Evolutionary conservation across 2,797 vertebrate species (phyloP).

Genomic region (Falco naumanni): DNA sequence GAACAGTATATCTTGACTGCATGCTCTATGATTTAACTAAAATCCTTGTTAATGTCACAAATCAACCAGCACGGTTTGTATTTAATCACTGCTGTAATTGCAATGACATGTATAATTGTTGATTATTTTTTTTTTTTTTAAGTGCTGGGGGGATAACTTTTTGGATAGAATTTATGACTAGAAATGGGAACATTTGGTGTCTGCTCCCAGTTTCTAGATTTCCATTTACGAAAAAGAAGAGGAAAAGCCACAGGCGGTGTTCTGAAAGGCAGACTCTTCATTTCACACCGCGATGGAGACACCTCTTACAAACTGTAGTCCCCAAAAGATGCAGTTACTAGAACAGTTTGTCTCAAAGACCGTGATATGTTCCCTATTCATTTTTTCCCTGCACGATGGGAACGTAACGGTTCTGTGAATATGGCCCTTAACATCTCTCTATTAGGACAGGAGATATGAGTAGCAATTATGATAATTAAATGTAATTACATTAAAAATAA

Average conservation of each 20-base stretch:
- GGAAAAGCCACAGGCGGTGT: not conserved
- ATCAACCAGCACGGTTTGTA: not conserved
- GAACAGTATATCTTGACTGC: not conserved
- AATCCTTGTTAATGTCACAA: not conserved
- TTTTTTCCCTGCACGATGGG: not conserved
- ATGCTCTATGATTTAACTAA: not conserved
- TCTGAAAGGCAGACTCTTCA: not conserved
- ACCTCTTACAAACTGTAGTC: not conserved
- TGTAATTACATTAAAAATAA: constrained; percentile 80
- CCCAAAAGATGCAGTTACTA: not conserved
- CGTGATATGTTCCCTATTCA: not conserved
- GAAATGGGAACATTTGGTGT: not conserved
- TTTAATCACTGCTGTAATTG: not conserved
- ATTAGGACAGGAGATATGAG: constrained; percentile 69
- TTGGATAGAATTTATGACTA: not conserved
- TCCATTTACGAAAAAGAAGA: not conserved
- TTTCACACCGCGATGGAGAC: not conserved
- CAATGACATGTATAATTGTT: not conserved
- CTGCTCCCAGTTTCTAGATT: not conserved
- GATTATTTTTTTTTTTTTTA: not conserved
- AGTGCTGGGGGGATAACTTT: not conserved
- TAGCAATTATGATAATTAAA: constrained; percentile 77
- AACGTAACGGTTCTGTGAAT: constrained; percentile 57
- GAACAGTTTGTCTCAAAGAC: constrained; percentile 27
- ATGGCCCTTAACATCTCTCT: constrained; percentile 50